phyloP scores from a whole-genome alignment of 53 echinoderm and acorn worm genomes.

The Temnopleurus reevesii region DNA sequence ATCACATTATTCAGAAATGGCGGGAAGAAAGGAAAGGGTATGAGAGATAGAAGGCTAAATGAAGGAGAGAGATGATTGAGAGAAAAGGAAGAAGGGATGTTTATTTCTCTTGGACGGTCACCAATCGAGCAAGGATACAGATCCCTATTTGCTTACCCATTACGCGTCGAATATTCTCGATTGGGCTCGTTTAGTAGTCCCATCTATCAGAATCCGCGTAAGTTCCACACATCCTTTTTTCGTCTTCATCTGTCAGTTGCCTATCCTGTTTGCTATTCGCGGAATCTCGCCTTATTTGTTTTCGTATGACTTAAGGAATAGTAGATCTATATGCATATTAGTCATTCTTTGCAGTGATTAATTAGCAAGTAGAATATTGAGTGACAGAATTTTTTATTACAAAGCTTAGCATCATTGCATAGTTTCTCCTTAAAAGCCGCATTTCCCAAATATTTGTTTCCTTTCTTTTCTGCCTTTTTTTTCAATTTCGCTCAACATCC shows the following conservation, averaged over 20 bases:
- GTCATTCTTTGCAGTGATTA: no score
- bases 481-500: no score
- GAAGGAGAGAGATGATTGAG: not conserved
- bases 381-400: no score
- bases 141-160: constrained; percentile 40
- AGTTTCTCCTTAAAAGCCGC: no score
- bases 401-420: no score
- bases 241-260: not conserved
- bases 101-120: not conserved
- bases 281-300: no score
- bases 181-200: not conserved
- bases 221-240: not conserved
- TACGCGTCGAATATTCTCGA: not conserved
- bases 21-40: not conserved
- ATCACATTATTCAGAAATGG: not conserved
- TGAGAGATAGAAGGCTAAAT: not conserved
- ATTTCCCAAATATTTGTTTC: no score
- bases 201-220: constrained; percentile 26
- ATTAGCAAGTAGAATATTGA: no score
- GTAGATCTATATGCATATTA: no score
- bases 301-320: no score
- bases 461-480: no score
- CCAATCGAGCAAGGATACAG: not conserved
- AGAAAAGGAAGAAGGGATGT: not conserved
- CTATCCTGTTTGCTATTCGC: not conserved